These are phyloP conservation scores for Bombyx mandarina DNA, from an alignment of 1,140 invertebrate species.

Conservation along the genomic window DNA sequence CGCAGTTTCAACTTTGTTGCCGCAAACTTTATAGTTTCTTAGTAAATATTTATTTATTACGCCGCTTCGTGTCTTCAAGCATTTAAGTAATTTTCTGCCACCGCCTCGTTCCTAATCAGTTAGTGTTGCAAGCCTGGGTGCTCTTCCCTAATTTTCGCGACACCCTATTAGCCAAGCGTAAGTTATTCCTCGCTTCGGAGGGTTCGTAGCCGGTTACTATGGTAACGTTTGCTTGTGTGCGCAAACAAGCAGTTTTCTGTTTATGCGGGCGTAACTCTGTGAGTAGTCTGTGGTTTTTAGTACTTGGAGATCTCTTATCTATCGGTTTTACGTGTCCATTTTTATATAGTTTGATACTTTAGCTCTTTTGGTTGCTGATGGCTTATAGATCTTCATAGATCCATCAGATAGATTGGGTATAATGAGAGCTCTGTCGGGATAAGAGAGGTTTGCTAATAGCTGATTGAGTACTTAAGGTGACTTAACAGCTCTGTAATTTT, in stretches of 20 bases:
- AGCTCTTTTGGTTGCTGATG: background rate
- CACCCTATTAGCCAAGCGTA: constrained; percentile 55
- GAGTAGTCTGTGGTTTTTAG: constrained; percentile 41
- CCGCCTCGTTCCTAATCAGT: constrained; percentile 43
- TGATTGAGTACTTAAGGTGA: too few species aligned
- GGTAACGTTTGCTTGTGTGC: constrained; percentile 31
- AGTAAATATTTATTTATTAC: constrained; percentile 59
- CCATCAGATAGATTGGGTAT: too few species aligned
- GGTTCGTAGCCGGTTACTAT: constrained; percentile 36
- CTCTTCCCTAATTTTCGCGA: constrained; percentile 55
- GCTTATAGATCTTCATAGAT: too few species aligned
- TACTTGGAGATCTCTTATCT: constrained; percentile 49
- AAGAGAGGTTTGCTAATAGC: too few species aligned
- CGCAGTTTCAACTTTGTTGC: constrained; percentile 54
- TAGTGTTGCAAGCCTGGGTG: constrained; percentile 37
- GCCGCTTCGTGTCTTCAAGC: constrained; percentile 40
- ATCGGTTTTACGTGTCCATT: constrained; percentile 31
- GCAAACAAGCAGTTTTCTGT: constrained; percentile 31
- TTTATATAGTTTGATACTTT: constrained; percentile 20
- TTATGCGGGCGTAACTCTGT: constrained; percentile 22
- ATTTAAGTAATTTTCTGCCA: constrained; percentile 57
- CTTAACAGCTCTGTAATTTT: too few species aligned
- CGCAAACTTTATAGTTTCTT: constrained; percentile 34
- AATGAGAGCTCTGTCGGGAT: too few species aligned
- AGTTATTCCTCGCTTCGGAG: constrained; percentile 47